Percentiles rank a stretch among this genome's conserved stretches.
Conservation (phyloP, 2,113 vertebrate species). For the Eulemur macaco region DNA sequence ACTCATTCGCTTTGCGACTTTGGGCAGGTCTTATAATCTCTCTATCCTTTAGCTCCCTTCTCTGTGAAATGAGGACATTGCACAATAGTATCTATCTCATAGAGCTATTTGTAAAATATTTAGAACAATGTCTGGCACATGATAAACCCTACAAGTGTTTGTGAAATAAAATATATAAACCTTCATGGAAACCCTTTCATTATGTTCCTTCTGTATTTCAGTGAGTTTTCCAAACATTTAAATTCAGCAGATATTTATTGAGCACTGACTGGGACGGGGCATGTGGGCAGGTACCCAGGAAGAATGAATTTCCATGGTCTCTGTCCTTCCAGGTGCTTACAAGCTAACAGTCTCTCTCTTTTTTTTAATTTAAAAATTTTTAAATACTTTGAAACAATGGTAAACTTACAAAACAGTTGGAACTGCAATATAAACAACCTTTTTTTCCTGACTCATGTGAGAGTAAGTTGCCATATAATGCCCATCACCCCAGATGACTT, state of each 20-base stretch:
- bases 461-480: background rate
- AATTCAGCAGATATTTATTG: background rate
- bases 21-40: background rate
- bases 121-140: background rate
- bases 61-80: background rate
- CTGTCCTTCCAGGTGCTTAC: background rate
- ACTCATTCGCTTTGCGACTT: background rate
- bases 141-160: background rate
- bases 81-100: background rate
- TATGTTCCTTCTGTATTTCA: background rate
- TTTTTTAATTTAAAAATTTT: background rate
- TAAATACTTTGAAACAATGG: conserved; percentile 18
- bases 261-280: background rate
- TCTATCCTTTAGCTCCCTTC: background rate
- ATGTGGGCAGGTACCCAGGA: background rate
- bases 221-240: conserved; percentile 13
- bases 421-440: background rate
- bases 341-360: background rate
- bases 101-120: background rate
- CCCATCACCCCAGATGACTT: background rate
- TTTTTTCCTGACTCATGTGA: background rate
- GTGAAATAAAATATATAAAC: background rate
- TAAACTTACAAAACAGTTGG: background rate
- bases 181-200: background rate
- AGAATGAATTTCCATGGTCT: background rate